Base-by-base conservation (phyloP, 2,797 vertebrate species). In the Hydrophis major region DNA sequence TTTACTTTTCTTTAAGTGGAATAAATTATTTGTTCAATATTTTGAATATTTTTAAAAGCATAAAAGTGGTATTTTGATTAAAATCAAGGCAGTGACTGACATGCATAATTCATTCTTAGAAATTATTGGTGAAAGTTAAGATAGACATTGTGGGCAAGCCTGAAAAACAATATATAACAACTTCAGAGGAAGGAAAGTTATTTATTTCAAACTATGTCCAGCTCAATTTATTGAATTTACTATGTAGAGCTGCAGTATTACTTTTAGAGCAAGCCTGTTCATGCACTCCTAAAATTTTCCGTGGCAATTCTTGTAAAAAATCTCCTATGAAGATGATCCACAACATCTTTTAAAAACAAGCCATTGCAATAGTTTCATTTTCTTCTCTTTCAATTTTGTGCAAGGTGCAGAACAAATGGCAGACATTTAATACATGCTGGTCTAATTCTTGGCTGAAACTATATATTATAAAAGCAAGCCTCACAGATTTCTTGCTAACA, bases 41-140 rank as follows among this genome's bases (percentile, higher is more conserved):
- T 96, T 95, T 94, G 95, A 95, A 91, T 95, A 90, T 89, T 94
- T 93, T 94, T 93, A 94, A 74, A 94, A 95, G 94, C 96, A 95
- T 94, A 91, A 96, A 97, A 96, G 96, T 95, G 95, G 94, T 94
- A 94, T 93, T 96, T 96, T 96, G 96, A 96, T 96, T 95, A 96
- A 95, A 96, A 92, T 92, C 93, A 95, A 92, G 93, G 94, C 57
- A 4, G 57, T 94, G 93, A 91, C 95, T 96, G 94, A 94, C 95
- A 95, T 96, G 95, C 91, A 92, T 95, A 95, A 94, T 92, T 96
- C 93, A 94, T 94, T 93, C 37, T 28, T 93, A 92, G 89, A 89
- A 94, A 83, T 92, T 96, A 95, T 89, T 93, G 87, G 92, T 94
- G 93, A 94, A 93, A 92, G 6, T 96, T 96, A 53, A 95, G 94